phyloP scores from a whole-genome alignment of 2,888 invertebrate genomes.

The Yponomeuta sedellus region DNA sequence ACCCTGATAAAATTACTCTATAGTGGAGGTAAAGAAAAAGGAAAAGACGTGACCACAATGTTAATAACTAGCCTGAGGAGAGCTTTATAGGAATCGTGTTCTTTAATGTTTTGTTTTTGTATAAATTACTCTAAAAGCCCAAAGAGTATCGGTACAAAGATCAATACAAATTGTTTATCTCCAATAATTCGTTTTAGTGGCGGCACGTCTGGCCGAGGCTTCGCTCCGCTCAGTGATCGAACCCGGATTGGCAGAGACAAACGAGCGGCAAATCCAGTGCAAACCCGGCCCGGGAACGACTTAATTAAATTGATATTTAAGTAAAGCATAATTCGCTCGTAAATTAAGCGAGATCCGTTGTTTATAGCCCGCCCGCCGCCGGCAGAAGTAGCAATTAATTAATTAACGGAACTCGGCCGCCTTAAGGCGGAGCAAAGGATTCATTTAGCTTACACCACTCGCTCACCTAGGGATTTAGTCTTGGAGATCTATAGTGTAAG shows the following conservation, averaged over 20 bases:
- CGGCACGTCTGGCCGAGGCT: neutral
- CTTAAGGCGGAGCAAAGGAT: conserved; percentile 61
- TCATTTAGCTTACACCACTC: conserved; percentile 56
- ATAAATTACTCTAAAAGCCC: neutral
- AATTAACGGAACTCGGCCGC: conserved; percentile 66
- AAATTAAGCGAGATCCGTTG: conserved; percentile 74
- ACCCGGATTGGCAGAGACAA: conserved; percentile 45
- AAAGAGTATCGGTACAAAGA: neutral
- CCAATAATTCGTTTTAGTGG: neutral
- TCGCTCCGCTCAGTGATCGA: neutral
- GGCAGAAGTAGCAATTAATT: conserved; percentile 72
- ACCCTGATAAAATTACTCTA: too few relatives aligned
- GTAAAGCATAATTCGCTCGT: conserved; percentile 75
- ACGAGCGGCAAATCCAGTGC: conserved; percentile 57
- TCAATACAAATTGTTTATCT: neutral
- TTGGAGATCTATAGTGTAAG: neutral
- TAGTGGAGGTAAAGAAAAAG: too few relatives aligned
- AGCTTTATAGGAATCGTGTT: too few relatives aligned
- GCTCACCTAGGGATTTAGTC: conserved; percentile 30
- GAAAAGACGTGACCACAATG: too few relatives aligned
- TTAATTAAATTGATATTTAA: conserved; percentile 77
- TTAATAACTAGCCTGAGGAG: too few relatives aligned
- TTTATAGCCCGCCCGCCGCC: conserved; percentile 56
- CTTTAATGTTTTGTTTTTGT: too few relatives aligned
- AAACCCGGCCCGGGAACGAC: conserved; percentile 59